These are phyloP conservation scores for Gambusia affinis DNA, from an alignment of 2,113 vertebrate genomes.

Conservation along the genomic window DNA sequence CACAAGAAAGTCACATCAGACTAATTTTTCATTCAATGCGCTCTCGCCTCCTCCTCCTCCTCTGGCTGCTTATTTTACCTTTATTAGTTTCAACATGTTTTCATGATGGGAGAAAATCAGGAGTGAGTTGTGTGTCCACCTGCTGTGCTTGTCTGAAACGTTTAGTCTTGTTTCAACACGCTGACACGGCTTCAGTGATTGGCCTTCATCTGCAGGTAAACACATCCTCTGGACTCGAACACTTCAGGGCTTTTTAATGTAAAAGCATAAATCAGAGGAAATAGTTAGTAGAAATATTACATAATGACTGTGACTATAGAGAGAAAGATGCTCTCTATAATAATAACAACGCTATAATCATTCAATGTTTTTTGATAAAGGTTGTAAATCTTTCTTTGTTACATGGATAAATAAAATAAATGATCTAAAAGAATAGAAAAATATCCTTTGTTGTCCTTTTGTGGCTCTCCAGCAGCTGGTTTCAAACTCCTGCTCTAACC, in stretches of 20 bases:
- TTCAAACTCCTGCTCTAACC: too few species aligned
- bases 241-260: neutral
- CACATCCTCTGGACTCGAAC: neutral
- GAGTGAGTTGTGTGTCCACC: neutral
- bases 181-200: neutral
- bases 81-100: slow-evolving; percentile 3
- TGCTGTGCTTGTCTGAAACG: neutral
- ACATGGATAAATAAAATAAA: too few species aligned
- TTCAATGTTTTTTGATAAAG: too few species aligned
- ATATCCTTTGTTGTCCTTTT: too few species aligned
- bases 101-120: neutral
- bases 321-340: neutral
- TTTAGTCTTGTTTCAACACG: neutral
- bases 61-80: neutral
- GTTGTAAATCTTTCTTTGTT: too few species aligned
- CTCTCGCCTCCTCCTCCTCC: neutral
- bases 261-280: neutral
- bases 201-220: slow-evolving; percentile 1
- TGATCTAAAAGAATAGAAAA: too few species aligned
- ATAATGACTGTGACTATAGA: neutral
- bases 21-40: neutral
- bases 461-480: too few species aligned
- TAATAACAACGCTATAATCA: too few species aligned
- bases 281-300: neutral
- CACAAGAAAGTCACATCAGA: neutral